phyloP scores from a whole-genome alignment of 2,113 vertebrate genomes.

The Emydocephalus ijimae region DNA sequence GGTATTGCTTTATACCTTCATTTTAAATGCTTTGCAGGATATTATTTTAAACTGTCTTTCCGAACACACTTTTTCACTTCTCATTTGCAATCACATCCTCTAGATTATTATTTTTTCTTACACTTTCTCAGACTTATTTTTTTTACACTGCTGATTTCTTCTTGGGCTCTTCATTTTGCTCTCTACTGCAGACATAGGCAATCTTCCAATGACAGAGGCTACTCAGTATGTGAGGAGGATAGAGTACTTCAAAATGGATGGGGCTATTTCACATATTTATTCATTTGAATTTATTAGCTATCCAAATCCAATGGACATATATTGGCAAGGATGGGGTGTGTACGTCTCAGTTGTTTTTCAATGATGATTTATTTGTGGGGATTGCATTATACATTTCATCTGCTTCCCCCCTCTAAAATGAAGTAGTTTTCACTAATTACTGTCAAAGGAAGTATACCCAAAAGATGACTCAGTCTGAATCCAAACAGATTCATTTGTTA shows the following conservation, averaged over 20 bases:
- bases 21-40: neutral
- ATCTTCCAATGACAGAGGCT: neutral
- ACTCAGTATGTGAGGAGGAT: neutral
- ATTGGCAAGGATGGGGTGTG: neutral
- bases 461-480: neutral
- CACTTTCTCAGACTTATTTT: neutral
- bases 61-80: neutral
- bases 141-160: neutral
- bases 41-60: neutral
- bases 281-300: neutral
- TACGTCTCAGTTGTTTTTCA: neutral
- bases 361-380: neutral
- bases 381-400: neutral
- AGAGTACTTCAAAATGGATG: neutral
- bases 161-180: neutral
- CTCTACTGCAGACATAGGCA: neutral
- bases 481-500: neutral
- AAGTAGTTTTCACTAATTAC: neutral
- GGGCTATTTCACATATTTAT: neutral
- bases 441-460: neutral
- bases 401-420: neutral
- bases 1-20: neutral
- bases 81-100: neutral
- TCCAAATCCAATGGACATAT: neutral
- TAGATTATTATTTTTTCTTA: neutral